Evolutionary conservation across 2,797 vertebrate genomes (phyloP).

Genomic region (Sebastes minor): DNA sequence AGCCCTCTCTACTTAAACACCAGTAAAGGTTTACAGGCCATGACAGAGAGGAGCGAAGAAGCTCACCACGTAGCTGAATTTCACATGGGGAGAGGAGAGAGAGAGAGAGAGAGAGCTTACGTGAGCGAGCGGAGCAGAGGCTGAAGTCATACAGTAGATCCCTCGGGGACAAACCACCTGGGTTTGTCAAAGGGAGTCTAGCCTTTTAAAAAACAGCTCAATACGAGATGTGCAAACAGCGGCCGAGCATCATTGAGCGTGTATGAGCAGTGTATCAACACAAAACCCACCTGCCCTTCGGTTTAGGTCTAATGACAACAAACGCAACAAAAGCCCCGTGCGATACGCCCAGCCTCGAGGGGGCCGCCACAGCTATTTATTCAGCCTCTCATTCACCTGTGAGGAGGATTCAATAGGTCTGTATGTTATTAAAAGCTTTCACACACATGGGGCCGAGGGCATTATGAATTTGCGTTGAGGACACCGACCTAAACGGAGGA

Average conservation of each 20-base stretch:
- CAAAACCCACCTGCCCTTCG: constrained; percentile 80
- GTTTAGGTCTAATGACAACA: constrained; percentile 75
- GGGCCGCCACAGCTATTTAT: constrained; percentile 53
- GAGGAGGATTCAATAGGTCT: constrained; percentile 57
- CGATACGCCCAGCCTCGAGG: constrained; percentile 64
- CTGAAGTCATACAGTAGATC: not conserved
- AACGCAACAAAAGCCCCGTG: constrained; percentile 69
- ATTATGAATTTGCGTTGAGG: constrained; percentile 48
- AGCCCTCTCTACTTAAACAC: constrained; percentile 46
- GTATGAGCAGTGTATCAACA: constrained; percentile 62
- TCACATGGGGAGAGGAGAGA: constrained; percentile 49
- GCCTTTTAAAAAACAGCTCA: constrained; percentile 32
- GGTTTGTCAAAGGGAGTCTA: constrained; percentile 44
- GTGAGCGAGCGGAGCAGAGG: not conserved
- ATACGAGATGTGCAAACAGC: constrained; percentile 64
- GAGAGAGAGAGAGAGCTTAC: constrained; percentile 7
- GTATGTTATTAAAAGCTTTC: constrained; percentile 69
- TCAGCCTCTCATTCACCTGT: constrained; percentile 69
- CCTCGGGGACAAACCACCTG: constrained; percentile 43
- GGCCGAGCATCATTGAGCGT: constrained; percentile 62
- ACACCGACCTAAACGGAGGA: not conserved
- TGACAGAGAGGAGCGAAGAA: constrained; percentile 57
- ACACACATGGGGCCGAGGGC: constrained; percentile 30
- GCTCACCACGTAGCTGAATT: constrained; percentile 67
- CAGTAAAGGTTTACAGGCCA: constrained; percentile 58